Percentiles rank a stretch among this genome's conserved stretches.
Conservation (phyloP, 2,888 invertebrate species). For the Lagria hirta region DNA sequence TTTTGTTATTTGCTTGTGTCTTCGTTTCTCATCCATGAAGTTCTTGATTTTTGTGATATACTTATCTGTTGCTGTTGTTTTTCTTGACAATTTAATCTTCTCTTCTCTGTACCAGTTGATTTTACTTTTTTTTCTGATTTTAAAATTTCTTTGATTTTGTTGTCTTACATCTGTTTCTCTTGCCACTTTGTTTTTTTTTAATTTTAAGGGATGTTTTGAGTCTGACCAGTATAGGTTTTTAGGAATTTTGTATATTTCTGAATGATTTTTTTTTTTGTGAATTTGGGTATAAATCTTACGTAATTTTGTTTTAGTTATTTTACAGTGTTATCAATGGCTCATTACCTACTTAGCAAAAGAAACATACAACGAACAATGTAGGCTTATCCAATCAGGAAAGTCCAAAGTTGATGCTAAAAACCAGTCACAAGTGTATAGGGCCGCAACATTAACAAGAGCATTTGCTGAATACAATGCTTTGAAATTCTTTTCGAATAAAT, state of each 20-base stretch:
- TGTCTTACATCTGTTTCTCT: no score
- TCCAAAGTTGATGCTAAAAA: conserved; percentile 76
- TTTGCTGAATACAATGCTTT: conserved; percentile 74
- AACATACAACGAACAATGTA: conserved; percentile 64
- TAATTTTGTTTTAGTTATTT: conserved; percentile 62
- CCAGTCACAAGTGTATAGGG: conserved; percentile 76
- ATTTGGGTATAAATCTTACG: conserved; percentile 1
- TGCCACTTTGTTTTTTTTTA: neutral
- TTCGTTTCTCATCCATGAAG: no score
- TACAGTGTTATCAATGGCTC: conserved; percentile 79
- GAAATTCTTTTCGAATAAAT: conserved; percentile 57
- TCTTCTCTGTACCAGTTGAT: neutral
- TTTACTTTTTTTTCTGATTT: neutral
- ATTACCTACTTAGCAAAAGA: conserved; percentile 75
- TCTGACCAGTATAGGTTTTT: neutral
- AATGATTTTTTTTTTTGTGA: neutral
- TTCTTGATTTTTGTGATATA: no score
- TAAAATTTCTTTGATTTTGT: no score
- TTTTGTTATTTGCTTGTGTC: no score
- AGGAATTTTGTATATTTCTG: neutral
- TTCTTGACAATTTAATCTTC: no score
- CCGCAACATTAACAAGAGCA: conserved; percentile 71
- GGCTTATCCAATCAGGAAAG: conserved; percentile 58
- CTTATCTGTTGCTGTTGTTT: no score
- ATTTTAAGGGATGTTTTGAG: neutral